Base-by-base conservation (phyloP, 2,888 invertebrate species). In the Blastobasis lacticolella region DNA sequence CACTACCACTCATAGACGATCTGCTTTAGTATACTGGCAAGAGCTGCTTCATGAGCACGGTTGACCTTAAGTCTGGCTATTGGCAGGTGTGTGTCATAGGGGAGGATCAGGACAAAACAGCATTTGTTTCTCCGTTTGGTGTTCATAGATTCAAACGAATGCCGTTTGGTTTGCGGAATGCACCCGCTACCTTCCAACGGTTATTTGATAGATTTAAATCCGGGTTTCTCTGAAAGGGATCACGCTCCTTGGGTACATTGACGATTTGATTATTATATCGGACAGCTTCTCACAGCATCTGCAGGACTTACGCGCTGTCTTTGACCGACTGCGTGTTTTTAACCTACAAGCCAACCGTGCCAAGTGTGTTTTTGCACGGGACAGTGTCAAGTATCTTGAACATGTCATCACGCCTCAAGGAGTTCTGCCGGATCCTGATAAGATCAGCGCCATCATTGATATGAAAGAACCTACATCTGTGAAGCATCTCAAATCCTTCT, bases 51-150 rank as follows among this genome's bases (percentile, higher is more conserved):
- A 65, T 69, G 60, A 54, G 67, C 6, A 69, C 69, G 2, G 51
- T 79, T 4, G 75, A 78, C 49, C 52, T 80, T 4, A 59, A 58
- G 23, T 53, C 69, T 5, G 74, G 75, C 0, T 78, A 75, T 53
- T 72, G 67, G 62, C 77, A 77, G 49, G 61, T 73, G 4, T 46
- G 9, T 9, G 55, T 63, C 4, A 23, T 45, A 23, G 52, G 58
- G 43, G 52, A 45, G 37, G 64, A 69, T 49, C 59, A 56, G 23
- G 51, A 58, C 4, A 67, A 66, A 49, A 69, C 68, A 1, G 60
- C 63, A 0, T 68, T 69, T 45, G 60, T 61, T 5, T 62, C 65
- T 4, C 63, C 63, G 4, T 61, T 64, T 45, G 67, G 67, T 5
- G 57, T 57, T 4, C 67, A 54, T 48, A 41, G 40, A 69, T 51